These are phyloP conservation scores for Bradynema listronoti DNA, from an alignment of 1,140 invertebrate species.

Conservation along the genomic window DNA sequence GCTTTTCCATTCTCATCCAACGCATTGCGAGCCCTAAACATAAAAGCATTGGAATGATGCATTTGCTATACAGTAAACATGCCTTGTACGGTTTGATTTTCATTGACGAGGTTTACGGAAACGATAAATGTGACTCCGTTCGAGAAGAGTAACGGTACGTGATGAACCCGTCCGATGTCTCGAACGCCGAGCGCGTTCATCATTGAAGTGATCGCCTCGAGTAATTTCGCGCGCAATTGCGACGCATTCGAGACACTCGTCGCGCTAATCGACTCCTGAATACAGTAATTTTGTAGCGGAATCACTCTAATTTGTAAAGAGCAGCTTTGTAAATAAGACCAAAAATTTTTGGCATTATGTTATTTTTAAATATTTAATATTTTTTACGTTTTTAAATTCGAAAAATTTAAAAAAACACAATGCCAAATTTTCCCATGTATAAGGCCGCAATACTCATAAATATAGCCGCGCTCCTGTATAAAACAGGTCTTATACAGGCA, in stretches of 20 bases:
- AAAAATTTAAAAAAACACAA: too few relatives aligned
- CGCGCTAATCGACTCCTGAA: constrained; percentile 74
- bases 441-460: too few relatives aligned
- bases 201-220: constrained; percentile 83
- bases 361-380: too few relatives aligned
- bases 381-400: too few relatives aligned
- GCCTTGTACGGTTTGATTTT: constrained; percentile 26
- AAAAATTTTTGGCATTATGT: too few relatives aligned
- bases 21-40: constrained; percentile 29
- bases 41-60: not conserved
- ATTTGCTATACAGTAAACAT: constrained; percentile 1
- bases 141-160: constrained; percentile 71
- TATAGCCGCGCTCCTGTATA: too few relatives aligned
- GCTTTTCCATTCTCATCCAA: constrained; percentile 34
- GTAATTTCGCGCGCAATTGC: constrained; percentile 64
- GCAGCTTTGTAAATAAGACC: too few relatives aligned
- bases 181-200: constrained; percentile 80
- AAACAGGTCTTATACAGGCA: too few relatives aligned
- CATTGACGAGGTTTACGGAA: constrained; percentile 63
- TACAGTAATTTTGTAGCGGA: too few relatives aligned
- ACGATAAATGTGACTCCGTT: constrained; percentile 58
- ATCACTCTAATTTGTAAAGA: too few relatives aligned
- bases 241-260: constrained; percentile 71
- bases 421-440: too few relatives aligned
- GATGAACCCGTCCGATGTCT: constrained; percentile 72